Conservation (phyloP, 2,113 vertebrate genomes). For the Forbesichthys papilliferus region DNA sequence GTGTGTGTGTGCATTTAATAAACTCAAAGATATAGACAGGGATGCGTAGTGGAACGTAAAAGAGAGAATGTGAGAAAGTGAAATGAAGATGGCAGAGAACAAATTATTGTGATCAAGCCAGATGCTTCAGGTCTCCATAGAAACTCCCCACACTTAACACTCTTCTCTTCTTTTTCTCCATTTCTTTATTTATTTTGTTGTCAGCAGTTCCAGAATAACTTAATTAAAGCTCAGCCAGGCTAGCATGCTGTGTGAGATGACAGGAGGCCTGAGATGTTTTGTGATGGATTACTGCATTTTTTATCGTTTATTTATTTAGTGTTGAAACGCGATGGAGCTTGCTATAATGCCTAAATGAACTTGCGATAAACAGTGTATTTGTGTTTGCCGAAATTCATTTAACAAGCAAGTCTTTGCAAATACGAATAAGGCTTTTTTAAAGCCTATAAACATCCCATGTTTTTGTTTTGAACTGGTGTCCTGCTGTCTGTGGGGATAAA, state of each 20-base stretch:
- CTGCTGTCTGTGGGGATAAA: constrained; percentile 65
- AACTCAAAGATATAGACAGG: background rate
- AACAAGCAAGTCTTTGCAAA: constrained; percentile 62
- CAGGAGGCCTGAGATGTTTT: constrained; percentile 75
- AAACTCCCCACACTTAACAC: constrained; percentile 70
- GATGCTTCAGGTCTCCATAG: constrained; percentile 79
- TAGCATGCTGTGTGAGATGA: constrained; percentile 73
- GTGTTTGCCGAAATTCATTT: constrained; percentile 57
- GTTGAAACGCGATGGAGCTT: constrained; percentile 59
- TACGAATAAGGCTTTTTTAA: constrained; percentile 28
- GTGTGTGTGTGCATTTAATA: constrained; percentile 23
- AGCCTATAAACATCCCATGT: constrained; percentile 57
- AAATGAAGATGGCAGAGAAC: constrained; percentile 55
- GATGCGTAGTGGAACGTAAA: background rate
- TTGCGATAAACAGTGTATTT: constrained; percentile 69
- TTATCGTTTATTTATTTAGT: constrained; percentile 69
- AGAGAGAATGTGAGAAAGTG: constrained; percentile 6
- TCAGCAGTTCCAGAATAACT: constrained; percentile 77
- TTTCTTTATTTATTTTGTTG: constrained; percentile 79
- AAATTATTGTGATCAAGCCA: constrained; percentile 76
- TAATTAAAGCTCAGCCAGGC: constrained; percentile 78
- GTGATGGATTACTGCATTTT: constrained; percentile 77
- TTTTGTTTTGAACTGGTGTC: constrained; percentile 67
- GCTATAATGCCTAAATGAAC: constrained; percentile 69
- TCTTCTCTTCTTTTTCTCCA: constrained; percentile 36